Conservation (phyloP, 2,888 invertebrate genomes). For the Pocota personata region DNA sequence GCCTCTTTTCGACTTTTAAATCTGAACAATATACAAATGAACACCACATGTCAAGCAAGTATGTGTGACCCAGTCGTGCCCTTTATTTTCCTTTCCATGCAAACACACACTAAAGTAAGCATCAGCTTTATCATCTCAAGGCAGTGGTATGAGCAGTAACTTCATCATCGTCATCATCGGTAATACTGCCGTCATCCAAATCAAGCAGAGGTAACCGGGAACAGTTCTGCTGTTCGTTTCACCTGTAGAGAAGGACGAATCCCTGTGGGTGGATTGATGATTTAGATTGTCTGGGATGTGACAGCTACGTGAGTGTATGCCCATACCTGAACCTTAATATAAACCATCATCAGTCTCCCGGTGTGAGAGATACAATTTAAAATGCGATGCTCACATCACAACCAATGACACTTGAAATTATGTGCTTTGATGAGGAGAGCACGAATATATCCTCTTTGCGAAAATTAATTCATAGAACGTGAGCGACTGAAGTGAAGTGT, state of each 20-base stretch:
- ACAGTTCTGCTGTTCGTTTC: neutral
- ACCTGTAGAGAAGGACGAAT: slow-evolving; percentile 10
- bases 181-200: slow-evolving; percentile 6
- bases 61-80: too few species aligned
- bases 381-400: slow-evolving; percentile 50
- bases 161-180: slow-evolving; percentile 7
- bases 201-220: neutral
- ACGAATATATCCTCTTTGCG: slow-evolving; percentile 21
- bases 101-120: slow-evolving; percentile 4
- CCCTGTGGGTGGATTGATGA: slow-evolving; percentile 13
- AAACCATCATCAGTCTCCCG: slow-evolving; percentile 12
- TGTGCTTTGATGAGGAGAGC: slow-evolving; percentile 44
- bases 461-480: slow-evolving; percentile 53
- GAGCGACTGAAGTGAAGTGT: slow-evolving; percentile 28
- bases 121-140: slow-evolving; percentile 4
- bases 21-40: too few species aligned
- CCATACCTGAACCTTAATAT: neutral
- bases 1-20: too few species aligned
- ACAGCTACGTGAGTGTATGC: slow-evolving; percentile 9
- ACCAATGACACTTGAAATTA: slow-evolving; percentile 58
- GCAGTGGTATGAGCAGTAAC: neutral
- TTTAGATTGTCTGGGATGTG: slow-evolving; percentile 39
- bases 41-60: too few species aligned
- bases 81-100: neutral
- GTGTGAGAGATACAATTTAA: slow-evolving; percentile 35